Base-by-base conservation (phyloP, 2,888 invertebrate species). In the Xanthia icteritia region DNA sequence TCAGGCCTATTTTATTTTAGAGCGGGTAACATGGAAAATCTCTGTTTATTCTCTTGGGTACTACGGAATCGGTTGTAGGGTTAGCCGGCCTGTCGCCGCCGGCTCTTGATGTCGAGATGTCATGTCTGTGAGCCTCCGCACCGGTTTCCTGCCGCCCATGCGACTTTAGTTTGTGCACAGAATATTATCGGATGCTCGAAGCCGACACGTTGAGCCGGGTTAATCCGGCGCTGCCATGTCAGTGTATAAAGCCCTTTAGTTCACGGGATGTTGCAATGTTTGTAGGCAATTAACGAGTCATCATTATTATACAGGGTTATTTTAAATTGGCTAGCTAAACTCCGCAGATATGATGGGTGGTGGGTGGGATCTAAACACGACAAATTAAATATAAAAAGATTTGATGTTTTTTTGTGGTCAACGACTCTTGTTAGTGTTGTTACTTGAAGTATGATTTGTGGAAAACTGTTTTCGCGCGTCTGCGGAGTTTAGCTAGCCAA, bases 51-150 rank as follows among this genome's bases (percentile, higher is more conserved):
- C 56, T 66, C 48, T 5, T 63, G 58, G 56, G 51, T 58, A 48
- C 39, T 72, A 31, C 63, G 58, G 67, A 48, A 75, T 42, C 48
- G 60, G 64, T 60, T 17, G 66, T 54, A 39, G 56, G 74, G 45
- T 64, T 82, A 66, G 51, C 51, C 5, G 17, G 23, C 68, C 79
- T 75, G 75, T 79, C 79, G 48, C 75, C 48, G 60, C 60, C 31
- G 71, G 74, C 74, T 83, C 56, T 48, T 60, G 83, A 45, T 74
- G 79, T 83, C 83, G n/a, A 63, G 77, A 69, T 73, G 68, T 82
- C 78, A 61, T 42, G 69, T 73, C 58, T 63, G 20, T 73, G 61
- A 56, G 69, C 80, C 65, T 31, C n/a, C 39, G n/a, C 31, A 54
- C 81, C 45, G 48, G 70, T 17, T 68, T 27, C 36, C 60, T 45